Conservation (phyloP, 2,888 invertebrate genomes). For the Bruchidius siliquastri region DNA sequence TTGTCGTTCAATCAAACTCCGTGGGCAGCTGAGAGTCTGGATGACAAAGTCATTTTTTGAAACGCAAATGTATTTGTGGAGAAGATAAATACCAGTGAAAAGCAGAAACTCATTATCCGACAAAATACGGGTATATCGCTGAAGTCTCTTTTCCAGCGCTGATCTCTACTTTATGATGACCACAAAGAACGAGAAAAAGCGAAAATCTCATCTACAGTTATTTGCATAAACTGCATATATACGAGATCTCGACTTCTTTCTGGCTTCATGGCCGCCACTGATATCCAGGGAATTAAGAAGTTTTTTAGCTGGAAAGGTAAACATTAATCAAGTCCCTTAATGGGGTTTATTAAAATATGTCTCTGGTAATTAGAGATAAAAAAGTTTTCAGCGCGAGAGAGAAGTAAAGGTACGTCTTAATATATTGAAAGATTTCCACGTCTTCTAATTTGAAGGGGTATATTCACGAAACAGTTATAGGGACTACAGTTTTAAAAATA, state of each 20-base stretch:
- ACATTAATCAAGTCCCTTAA: slow-evolving; percentile 34
- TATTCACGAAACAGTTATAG: not conserved
- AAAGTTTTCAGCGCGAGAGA: slow-evolving; percentile 21
- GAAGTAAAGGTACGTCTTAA: not conserved
- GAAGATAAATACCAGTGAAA: not conserved
- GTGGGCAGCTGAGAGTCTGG: no score
- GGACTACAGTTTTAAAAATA: not conserved
- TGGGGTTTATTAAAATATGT: slow-evolving; percentile 36
- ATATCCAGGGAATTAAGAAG: slow-evolving; percentile 44
- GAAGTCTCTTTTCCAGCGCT: not conserved
- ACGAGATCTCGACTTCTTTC: slow-evolving; percentile 1
- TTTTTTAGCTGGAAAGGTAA: slow-evolving; percentile 35
- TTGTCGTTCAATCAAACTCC: no score
- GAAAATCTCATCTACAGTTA: slow-evolving; percentile 50
- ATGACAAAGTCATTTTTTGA: no score
- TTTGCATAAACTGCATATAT: slow-evolving; percentile 49
- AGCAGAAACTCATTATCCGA: not conserved
- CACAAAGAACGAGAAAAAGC: slow-evolving; percentile 42
- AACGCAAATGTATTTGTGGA: not conserved
- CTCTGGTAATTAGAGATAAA: slow-evolving; percentile 39
- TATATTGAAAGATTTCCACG: not conserved
- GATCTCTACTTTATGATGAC: not conserved
- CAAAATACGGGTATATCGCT: not conserved
- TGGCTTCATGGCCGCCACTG: not conserved
- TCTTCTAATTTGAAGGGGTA: not conserved